A percentile compares a stretch with the other conserved stretches of the same genome.
These are phyloP conservation scores for Sipha maydis DNA, from an alignment of 2,888 invertebrate genomes.

Conservation along the genomic window DNA sequence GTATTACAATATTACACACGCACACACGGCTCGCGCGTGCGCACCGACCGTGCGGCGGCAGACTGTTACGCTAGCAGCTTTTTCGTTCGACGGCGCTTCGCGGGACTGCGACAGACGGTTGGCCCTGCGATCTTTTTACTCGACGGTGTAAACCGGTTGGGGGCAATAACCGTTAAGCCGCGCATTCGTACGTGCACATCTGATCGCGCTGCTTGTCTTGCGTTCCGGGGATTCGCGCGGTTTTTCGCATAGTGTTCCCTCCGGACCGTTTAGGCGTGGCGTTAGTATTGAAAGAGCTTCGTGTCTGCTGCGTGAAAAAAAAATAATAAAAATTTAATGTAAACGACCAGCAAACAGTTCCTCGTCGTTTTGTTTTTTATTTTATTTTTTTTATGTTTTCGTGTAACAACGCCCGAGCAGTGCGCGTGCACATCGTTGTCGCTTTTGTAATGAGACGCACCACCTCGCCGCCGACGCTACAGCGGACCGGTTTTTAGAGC, in stretches of 20 bases:
- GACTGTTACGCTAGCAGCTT: too few species aligned
- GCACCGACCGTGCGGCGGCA: too few species aligned
- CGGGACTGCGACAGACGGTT: too few species aligned
- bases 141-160: too few species aligned
- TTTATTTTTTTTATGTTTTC: neutral
- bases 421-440: conserved; percentile 22
- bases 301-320: neutral
- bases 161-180: too few species aligned
- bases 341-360: neutral
- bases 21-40: neutral
- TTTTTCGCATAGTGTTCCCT: neutral
- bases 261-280: neutral
- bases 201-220: too few species aligned
- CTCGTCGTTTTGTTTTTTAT: neutral
- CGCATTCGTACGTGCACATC: too few species aligned
- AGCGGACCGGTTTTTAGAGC: conserved; percentile 46
- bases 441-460: conserved; percentile 46
- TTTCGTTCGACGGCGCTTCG: too few species aligned
- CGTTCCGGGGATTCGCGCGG: too few species aligned
- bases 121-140: too few species aligned
- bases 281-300: neutral
- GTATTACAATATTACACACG: neutral
- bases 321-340: neutral
- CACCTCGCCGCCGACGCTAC: neutral
- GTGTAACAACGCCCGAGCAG: conserved; percentile 3